These are phyloP conservation scores for Eristalinus sepulchralis DNA, from an alignment of 2,888 invertebrate genomes.

Conservation along the genomic window DNA sequence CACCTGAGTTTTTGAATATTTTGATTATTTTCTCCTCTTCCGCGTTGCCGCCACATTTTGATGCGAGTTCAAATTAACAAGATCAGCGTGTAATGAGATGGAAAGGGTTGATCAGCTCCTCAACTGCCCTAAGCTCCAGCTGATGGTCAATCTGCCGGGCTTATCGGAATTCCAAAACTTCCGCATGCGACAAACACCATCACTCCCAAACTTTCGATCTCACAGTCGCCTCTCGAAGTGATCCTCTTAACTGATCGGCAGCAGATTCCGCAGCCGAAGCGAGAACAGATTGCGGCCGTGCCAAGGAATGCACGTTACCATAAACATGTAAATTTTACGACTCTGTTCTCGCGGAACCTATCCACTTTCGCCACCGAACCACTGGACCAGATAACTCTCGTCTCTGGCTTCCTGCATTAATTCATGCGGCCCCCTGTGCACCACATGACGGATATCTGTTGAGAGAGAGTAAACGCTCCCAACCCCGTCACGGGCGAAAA, in stretches of 20 bases:
- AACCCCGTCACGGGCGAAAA: conserved; percentile 16
- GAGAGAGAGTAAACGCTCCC: conserved; percentile 51
- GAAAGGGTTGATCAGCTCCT: neutral
- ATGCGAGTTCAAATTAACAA: neutral
- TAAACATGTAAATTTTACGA: conserved; percentile 24
- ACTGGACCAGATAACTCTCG: conserved; percentile 27
- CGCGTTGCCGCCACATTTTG: neutral
- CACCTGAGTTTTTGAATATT: neutral
- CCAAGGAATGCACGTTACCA: neutral
- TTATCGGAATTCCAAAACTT: neutral
- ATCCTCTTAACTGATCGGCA: neutral
- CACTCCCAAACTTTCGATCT: neutral
- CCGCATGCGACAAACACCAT: neutral
- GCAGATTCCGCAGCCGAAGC: neutral
- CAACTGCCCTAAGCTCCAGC: neutral
- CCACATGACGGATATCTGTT: conserved; percentile 39
- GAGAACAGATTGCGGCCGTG: neutral
- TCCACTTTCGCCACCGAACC: conserved; percentile 50
- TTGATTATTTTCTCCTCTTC: neutral
- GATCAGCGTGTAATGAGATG: neutral
- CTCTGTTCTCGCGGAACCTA: neutral
- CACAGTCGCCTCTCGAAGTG: neutral
- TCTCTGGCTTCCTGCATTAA: conserved; percentile 39
- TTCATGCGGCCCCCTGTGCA: conserved; percentile 12
- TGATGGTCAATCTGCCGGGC: neutral